phyloP scores from a whole-genome alignment of 2,888 invertebrate species.

The Eupithecia inturbata region DNA sequence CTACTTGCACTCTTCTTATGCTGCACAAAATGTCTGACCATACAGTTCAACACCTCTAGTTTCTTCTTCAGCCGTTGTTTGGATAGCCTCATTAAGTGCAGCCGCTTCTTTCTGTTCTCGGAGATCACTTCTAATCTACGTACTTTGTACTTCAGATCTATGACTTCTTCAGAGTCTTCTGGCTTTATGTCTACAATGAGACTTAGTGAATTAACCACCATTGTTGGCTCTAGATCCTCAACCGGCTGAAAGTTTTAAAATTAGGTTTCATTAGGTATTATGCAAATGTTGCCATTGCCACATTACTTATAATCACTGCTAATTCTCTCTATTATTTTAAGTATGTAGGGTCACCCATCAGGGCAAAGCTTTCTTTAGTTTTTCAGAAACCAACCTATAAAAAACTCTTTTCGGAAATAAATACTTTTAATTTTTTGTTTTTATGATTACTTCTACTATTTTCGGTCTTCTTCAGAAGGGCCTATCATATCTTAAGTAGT shows the following conservation, averaged over 20 bases:
- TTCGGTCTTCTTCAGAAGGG: no score
- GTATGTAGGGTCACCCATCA: background rate
- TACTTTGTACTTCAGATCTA: conserved; percentile 66
- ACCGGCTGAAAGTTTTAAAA: conserved; percentile 57
- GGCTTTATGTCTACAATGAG: conserved; percentile 55
- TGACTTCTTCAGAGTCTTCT: conserved; percentile 64
- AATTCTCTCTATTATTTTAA: no score
- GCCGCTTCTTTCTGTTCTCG: conserved; percentile 60
- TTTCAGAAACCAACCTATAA: no score
- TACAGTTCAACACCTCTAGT: conserved; percentile 59
- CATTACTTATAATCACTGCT: no score
- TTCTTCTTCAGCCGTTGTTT: conserved; percentile 60
- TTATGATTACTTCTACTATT: no score
- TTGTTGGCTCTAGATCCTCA: conserved; percentile 64
- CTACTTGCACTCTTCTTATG: conserved; percentile 45
- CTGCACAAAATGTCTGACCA: conserved; percentile 67
- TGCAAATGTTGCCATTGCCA: background rate
- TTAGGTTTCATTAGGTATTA: background rate
- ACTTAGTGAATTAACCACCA: conserved; percentile 51
- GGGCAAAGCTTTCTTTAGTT: background rate
- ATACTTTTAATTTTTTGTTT: no score
- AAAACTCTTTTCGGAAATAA: no score
- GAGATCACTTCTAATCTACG: conserved; percentile 66
- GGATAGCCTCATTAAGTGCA: conserved; percentile 66
- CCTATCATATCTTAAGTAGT: no score